Conservation (phyloP, 2,113 vertebrate species). For the Dicentrarchus labrax region DNA sequence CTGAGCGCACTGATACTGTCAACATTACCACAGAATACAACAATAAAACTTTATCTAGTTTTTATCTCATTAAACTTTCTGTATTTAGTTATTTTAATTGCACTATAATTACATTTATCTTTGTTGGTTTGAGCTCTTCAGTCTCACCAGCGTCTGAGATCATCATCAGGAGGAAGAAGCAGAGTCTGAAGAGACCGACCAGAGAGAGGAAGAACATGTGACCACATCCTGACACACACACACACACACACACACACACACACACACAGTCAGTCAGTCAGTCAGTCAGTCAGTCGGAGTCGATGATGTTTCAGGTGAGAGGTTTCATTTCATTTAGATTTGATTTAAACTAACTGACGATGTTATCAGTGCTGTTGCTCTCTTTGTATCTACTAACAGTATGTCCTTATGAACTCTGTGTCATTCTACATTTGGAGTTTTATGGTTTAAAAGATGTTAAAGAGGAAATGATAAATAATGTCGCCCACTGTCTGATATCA, state of each 20-base stretch:
- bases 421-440: not conserved
- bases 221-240: slow-evolving; percentile 69
- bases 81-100: not conserved
- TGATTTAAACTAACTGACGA: not conserved
- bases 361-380: not conserved
- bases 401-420: too few species aligned
- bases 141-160: slow-evolving; percentile 13
- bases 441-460: not conserved
- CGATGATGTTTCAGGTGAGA: slow-evolving; percentile 67
- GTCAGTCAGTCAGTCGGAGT: slow-evolving; percentile 25
- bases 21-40: too few species aligned
- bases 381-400: not conserved
- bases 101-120: not conserved
- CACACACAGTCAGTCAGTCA: slow-evolving; percentile 10
- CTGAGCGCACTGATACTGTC: not conserved
- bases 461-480: not conserved
- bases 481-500: too few species aligned
- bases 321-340: not conserved
- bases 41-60: not conserved
- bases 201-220: slow-evolving; percentile 71
- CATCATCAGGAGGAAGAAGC: slow-evolving; percentile 53
- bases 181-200: slow-evolving; percentile 22
- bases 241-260: slow-evolving; percentile 25
- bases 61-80: not conserved
- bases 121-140: not conserved